These are phyloP conservation scores for Serripes groenlandicus DNA, from an alignment of 2,888 invertebrate species.

Conservation along the genomic window DNA sequence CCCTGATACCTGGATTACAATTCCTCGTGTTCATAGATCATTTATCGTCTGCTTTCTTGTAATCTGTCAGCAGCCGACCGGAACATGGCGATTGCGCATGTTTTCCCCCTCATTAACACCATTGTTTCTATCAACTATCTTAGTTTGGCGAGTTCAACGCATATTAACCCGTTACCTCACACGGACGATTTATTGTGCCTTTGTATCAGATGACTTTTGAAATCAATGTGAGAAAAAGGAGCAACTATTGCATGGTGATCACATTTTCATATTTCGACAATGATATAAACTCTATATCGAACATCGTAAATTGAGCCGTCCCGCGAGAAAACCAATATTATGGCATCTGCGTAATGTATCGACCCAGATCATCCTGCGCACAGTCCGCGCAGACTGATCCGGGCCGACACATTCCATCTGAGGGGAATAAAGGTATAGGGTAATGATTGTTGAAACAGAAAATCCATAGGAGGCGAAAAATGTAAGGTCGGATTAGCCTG, in stretches of 20 bases:
- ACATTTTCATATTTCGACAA: background rate
- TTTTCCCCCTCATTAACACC: conserved; percentile 1
- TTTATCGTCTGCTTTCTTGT: background rate
- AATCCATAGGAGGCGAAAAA: too few relatives aligned
- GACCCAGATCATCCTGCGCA: too few relatives aligned
- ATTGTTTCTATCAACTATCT: background rate
- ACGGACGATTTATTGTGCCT: background rate
- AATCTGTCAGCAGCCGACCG: conserved; percentile 3
- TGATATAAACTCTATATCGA: background rate
- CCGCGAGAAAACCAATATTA: background rate
- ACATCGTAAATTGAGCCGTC: background rate
- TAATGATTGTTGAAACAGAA: too few relatives aligned
- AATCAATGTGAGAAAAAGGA: background rate
- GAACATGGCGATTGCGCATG: background rate
- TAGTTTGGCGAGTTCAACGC: background rate
- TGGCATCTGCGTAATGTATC: too few relatives aligned
- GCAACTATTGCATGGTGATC: background rate
- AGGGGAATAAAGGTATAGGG: too few relatives aligned
- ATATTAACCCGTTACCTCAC: background rate
- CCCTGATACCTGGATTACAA: too few relatives aligned
- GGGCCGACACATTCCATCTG: too few relatives aligned
- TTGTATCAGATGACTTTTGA: too few relatives aligned
- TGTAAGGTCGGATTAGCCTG: too few relatives aligned
- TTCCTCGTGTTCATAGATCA: background rate
- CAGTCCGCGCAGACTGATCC: too few relatives aligned